Base-by-base conservation (phyloP, 2,888 invertebrate species). In the Craniophora ligustri region DNA sequence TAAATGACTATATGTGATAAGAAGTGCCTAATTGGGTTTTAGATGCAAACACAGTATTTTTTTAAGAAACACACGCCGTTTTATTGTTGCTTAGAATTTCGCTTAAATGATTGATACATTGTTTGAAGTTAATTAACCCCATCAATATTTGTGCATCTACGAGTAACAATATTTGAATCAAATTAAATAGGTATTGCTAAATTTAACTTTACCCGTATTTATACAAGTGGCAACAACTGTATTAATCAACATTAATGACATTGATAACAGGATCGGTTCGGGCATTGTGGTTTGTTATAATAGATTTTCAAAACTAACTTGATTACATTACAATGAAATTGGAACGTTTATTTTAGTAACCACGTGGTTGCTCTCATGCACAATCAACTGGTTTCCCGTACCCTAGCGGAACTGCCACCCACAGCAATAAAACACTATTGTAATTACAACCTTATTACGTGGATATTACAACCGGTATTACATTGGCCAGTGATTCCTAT, bases 311-410 rank as follows among this genome's bases (percentile, higher is more conserved):
- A 11, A 15, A 26, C 14, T 7, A 21, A 16, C 16, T 47, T 21
- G 26, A 47, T 31, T 53, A 41, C 40, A 63, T 54, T 67, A 64
- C 51, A 62, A 64, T 65, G 63, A 64, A 76, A 74, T 76, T 72
- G 60, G 70, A 75, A 69, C 68, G 63, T 67, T 59, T 56, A 56
- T 51, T 45, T 28, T 38, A 41, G 56, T 51, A 54, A 61, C 64
- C 79, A 82, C 78, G 79, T 82, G 44, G 31, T 23, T 13, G 50
- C 50, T 61, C 62, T 65, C 58, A n/a, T n/a, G n/a, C n/a, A 64
- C 56, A 47, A 44, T n/a, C n/a, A 77, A 82, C 79, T 53, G 70
- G 81, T 80, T 79, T 67, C 19, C 11, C 55, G 49, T 60, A 59
- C 54, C 60, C 54, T 67, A 58, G 23, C 16, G 5, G 34, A 15